Conservation (phyloP, 2,888 invertebrate species). For the Calameuta idolon region DNA sequence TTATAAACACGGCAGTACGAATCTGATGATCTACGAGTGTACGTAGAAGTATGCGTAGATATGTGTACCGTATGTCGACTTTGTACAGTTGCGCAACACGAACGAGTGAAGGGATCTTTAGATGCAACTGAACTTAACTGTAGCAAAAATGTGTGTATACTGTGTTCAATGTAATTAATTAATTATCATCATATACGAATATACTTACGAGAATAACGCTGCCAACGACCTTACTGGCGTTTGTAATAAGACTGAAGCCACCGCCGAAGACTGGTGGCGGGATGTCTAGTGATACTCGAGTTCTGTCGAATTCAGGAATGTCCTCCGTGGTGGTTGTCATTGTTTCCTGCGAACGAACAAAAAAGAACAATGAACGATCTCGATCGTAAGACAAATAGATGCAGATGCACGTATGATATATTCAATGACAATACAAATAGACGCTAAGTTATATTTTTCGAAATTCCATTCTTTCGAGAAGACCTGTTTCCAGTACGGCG, state of each 20-base stretch:
- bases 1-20: neutral
- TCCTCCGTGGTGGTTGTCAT: constrained; percentile 66
- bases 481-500: neutral
- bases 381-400: neutral
- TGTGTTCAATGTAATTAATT: neutral
- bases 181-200: neutral
- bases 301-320: constrained; percentile 68
- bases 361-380: neutral
- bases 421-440: neutral
- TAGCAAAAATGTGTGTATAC: neutral
- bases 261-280: constrained; percentile 76
- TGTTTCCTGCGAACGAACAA: constrained; percentile 36
- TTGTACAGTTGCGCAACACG: neutral
- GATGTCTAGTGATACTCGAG: constrained; percentile 74
- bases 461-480: neutral
- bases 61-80: neutral
- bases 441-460: neutral
- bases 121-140: neutral
- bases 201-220: constrained; percentile 75
- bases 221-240: constrained; percentile 75
- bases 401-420: neutral
- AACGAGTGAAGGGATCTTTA: neutral
- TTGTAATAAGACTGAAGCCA: constrained; percentile 76
- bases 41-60: neutral
- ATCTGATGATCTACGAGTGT: neutral